A percentile compares a stretch with the other conserved stretches of the same genome.
Evolutionary conservation across 2,888 invertebrate genomes (phyloP).

Genomic region (Tanypteryx hageni): DNA sequence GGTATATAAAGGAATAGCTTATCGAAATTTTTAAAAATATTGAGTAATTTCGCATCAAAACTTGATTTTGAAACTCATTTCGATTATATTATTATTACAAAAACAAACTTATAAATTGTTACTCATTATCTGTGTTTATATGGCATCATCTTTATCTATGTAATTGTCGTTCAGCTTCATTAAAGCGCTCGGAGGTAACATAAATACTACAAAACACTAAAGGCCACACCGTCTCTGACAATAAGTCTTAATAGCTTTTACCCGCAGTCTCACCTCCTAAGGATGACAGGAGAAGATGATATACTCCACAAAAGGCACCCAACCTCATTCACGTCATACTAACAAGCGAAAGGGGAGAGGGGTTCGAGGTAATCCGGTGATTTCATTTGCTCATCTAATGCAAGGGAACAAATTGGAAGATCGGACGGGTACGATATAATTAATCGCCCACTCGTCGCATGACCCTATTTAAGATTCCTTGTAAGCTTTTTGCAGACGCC

Average conservation of each 20-base stretch:
- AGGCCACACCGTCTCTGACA: neutral
- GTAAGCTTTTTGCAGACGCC: neutral
- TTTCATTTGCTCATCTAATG: slow-evolving; percentile 24
- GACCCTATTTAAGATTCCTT: slow-evolving; percentile 22
- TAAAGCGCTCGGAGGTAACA: too few species aligned
- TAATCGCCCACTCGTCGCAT: slow-evolving; percentile 16
- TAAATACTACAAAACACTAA: neutral
- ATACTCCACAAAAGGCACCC: too few species aligned
- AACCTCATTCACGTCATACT: neutral
- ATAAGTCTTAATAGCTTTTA: neutral
- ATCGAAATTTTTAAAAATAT: too few species aligned
- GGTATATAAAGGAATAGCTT: too few species aligned
- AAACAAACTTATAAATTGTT: too few species aligned
- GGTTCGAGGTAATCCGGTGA: neutral
- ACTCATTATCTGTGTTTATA: too few species aligned
- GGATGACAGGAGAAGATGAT: too few species aligned
- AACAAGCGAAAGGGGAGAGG: neutral
- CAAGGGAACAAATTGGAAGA: slow-evolving; percentile 3
- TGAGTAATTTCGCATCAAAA: too few species aligned
- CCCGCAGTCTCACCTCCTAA: neutral
- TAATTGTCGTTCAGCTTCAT: too few species aligned
- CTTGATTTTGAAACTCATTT: too few species aligned
- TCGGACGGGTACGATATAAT: neutral
- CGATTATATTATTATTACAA: too few species aligned
- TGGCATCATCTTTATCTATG: too few species aligned